Base-by-base conservation (phyloP, 2,797 vertebrate genomes). In the Cirrhinus mrigala region DNA sequence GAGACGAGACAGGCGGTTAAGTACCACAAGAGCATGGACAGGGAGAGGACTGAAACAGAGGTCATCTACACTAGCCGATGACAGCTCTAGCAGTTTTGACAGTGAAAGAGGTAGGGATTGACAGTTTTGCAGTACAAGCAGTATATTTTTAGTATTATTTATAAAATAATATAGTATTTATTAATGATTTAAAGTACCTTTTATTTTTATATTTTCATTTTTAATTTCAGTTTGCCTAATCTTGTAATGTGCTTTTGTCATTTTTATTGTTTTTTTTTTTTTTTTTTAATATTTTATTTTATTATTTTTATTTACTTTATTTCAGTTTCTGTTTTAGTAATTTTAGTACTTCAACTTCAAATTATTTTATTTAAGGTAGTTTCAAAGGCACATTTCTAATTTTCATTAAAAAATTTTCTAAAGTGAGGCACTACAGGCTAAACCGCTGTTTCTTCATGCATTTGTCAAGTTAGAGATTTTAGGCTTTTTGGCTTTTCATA, bases 1-100 rank as follows among this genome's bases (percentile, higher is more conserved):
- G 91, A 96, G 80, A 91, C 81, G n/a, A 29, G 91, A 89, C 24
- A 91, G 89, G 10, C 91, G 94, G 70, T 90, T 95, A 64, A 95
- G 94, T 83, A 87, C 88, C 80, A 91, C 92, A 89, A 88, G 97
- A 87, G 64, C 92, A 84, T 93, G 97, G 97, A 24, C 92, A 73
- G 54, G 97, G 4, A 79, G 95, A 0, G 97, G 95, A 46, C 90
- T 98, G 1, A 90, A 50, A 64, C 93, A 93, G 89, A 90, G 92
- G 87, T 73, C 91, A 40, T 44, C 90, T 9, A 95, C 95, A 5
- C 60, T 94, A 82, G 93, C 94, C 1, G 89, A 92, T 50, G 89
- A 90, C 6, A 33, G 40, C 15, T 52, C 76, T 7, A 14, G 5
- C 20, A 71, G 66, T 58, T 50, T n/a, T 2, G 81, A 84, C 40